phyloP scores from a whole-genome alignment of 2,888 invertebrate genomes.

The Ashinkailepas kermadecensis region DNA sequence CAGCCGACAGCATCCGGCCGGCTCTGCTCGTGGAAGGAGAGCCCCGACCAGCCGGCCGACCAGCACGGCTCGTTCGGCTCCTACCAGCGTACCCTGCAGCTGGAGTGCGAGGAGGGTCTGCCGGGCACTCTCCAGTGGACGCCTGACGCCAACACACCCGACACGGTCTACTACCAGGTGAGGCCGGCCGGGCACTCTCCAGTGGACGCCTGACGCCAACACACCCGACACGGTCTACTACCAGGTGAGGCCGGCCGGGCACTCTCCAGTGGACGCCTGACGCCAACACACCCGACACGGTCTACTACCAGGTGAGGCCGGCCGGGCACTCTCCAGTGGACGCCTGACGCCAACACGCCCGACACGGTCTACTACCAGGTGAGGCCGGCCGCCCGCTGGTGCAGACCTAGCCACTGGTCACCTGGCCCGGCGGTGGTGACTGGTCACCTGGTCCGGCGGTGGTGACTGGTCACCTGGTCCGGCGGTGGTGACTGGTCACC shows the following conservation, averaged over 20 bases:
- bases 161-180: constrained; percentile 88
- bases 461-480: no score
- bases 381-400: no score
- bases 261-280: constrained; percentile 82
- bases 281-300: constrained; percentile 50
- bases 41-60: constrained; percentile 65
- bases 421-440: no score
- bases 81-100: constrained; percentile 72
- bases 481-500: no score
- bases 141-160: constrained; percentile 75
- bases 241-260: constrained; percentile 65
- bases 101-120: constrained; percentile 74
- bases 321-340: neutral
- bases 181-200: constrained; percentile 12
- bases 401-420: no score
- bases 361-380: no score
- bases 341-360: no score
- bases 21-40: constrained; percentile 79
- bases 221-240: constrained; percentile 88
- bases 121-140: constrained; percentile 81
- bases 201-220: no score
- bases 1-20: constrained; percentile 72
- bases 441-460: no score
- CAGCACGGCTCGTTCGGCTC: constrained; percentile 74
- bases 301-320: no score